phyloP scores from a whole-genome alignment of 2,113 vertebrate species.

The Gavia stellata region DNA sequence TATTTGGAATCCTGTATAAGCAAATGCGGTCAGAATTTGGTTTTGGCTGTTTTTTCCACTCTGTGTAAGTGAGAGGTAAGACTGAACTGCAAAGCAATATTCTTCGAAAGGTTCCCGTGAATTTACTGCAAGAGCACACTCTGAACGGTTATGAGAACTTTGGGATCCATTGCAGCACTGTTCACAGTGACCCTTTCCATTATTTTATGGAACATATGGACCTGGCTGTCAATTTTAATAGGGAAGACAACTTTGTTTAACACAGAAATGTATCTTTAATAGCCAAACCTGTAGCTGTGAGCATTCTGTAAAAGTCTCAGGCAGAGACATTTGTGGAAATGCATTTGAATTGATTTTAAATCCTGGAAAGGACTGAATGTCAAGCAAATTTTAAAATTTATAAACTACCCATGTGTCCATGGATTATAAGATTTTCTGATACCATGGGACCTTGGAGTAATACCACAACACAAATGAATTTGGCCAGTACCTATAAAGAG shows the following conservation, averaged over 20 bases:
- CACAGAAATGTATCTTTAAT: not conserved
- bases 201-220: constrained; percentile 32
- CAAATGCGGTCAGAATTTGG: not conserved
- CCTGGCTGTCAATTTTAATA: constrained; percentile 49
- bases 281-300: constrained; percentile 1
- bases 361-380: not conserved
- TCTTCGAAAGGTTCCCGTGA: not conserved
- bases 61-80: not conserved
- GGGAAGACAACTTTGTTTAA: constrained; percentile 3
- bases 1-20: not conserved
- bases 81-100: not conserved
- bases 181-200: not conserved
- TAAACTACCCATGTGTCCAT: not conserved
- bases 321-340: not conserved
- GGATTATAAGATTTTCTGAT: constrained; percentile 17
- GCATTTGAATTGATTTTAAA: not conserved
- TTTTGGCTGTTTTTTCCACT: not conserved
- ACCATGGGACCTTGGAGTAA: not conserved
- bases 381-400: not conserved
- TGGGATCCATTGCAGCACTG: not conserved
- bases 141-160: not conserved
- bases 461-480: not conserved
- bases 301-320: not conserved
- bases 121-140: not conserved
- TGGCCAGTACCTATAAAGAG: not conserved